Conservation (phyloP, 2,797 vertebrate species). For the Euphonia xanthogaster region DNA sequence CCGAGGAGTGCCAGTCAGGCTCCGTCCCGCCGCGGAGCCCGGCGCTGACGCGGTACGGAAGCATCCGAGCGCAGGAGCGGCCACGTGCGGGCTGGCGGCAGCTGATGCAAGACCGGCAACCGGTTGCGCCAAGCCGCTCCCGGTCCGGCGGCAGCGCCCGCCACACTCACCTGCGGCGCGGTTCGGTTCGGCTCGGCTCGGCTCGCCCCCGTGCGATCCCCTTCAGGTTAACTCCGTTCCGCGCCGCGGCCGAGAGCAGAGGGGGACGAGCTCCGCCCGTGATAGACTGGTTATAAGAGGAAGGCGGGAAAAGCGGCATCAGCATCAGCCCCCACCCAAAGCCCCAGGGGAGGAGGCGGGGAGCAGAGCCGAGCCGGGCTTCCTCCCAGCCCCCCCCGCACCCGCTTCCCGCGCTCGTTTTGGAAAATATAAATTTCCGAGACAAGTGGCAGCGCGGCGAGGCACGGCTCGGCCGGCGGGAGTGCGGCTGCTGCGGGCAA, state of each 20-base stretch:
- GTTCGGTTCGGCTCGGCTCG: neutral
- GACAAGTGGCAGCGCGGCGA: fast-evolving
- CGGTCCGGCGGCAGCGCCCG: neutral
- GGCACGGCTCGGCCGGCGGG: neutral
- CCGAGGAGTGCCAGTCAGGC: neutral
- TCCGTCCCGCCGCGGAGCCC: neutral
- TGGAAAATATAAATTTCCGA: fast-evolving
- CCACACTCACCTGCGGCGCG: neutral
- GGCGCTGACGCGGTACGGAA: fast-evolving
- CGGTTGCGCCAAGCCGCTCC: neutral
- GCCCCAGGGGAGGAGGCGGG: too few species aligned
- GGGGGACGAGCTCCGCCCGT: fast-evolving
- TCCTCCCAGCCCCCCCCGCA: neutral
- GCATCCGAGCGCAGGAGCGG: fast-evolving
- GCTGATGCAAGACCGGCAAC: neutral
- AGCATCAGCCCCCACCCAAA: fast-evolving
- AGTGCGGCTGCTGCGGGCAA: neutral
- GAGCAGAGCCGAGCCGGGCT: neutral
- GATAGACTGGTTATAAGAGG: fast-evolving
- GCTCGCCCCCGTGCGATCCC: too few species aligned
- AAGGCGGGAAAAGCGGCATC: too few species aligned
- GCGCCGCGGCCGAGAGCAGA: too few species aligned
- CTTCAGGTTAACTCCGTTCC: neutral
- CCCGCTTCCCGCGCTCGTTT: fast-evolving
- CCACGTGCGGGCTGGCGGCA: neutral